Base-by-base conservation (phyloP, 2,113 vertebrate species). In the Phalacrocorax brasilianus region DNA sequence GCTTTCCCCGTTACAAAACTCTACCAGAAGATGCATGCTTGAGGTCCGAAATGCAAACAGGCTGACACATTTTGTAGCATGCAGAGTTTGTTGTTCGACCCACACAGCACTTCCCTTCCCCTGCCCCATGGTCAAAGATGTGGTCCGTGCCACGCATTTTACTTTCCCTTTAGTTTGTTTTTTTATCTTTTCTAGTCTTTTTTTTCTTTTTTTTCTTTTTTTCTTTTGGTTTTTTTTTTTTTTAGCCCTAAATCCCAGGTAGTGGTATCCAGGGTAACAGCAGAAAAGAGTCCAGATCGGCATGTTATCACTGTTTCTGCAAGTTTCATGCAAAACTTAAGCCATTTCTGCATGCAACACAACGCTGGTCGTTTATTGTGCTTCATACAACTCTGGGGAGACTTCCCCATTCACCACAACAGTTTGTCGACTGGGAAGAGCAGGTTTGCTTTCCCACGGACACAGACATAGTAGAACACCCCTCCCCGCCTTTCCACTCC, bases 281-380 rank as follows among this genome's bases (percentile, higher is more conserved):
- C 91, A 93, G 72, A 32, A 79, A 84, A 88, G 93, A 96, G 63
- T 94, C 73, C 87, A 85, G 40, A 80, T 77, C 82, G 88, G 71
- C 74, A 92, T 87, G 86, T 81, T 55, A 73, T 74, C 82, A 84
- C 85, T 75, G 40, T 65, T 88, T 77, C 83, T 88, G 93, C 90
- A 96, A 94, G 95, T 95, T 95, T 95, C 93, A 97, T 96, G 94
- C 94, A 95, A 95, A 97, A 95, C 89, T 90, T 94, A 50, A 96
- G 50, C 80, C 83, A 95, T 96, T 97, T 89, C 80, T 88, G 85
- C 85, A 92, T 97, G 97, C 96, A 95, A 75, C 87, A 85, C 2
- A 3, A 78, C 19, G 77, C 65, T 89, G 85, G 71, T 70, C 42
- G 35, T 81, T 88, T 53, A 23, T 23, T 82, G 94, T 78, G 63